phyloP scores from a whole-genome alignment of 1,140 invertebrate species.

The Drosophila parabipectinata region DNA sequence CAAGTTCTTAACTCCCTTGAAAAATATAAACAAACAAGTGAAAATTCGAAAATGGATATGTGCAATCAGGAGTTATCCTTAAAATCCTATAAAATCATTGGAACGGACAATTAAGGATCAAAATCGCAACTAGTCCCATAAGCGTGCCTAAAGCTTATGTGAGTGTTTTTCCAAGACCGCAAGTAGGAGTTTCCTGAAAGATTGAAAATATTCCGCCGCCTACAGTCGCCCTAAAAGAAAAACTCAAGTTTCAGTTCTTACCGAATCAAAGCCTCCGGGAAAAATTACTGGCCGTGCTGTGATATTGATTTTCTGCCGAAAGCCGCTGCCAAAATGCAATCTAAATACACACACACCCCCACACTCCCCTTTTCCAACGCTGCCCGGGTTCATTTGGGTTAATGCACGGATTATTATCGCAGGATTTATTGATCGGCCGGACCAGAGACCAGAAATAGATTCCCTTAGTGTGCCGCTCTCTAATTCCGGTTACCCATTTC shows the following conservation, averaged over 20 bases:
- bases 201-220: not conserved
- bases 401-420: constrained; percentile 65
- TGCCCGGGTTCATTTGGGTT: constrained; percentile 58
- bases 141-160: not conserved
- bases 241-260: not conserved
- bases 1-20: not conserved
- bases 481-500: constrained; percentile 55
- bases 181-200: not conserved
- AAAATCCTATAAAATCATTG: not conserved
- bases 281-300: constrained; percentile 21
- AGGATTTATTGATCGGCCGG: constrained; percentile 60
- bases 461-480: constrained; percentile 27
- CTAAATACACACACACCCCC: constrained; percentile 31
- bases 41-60: constrained; percentile 5
- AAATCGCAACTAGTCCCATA: not conserved
- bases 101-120: not conserved
- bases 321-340: constrained; percentile 60
- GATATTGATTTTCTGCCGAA: constrained; percentile 64
- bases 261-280: not conserved
- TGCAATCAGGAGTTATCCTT: not conserved
- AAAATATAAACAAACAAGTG: constrained; percentile 33
- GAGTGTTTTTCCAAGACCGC: not conserved
- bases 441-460: constrained; percentile 58
- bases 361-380: not conserved
- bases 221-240: not conserved